Evolutionary conservation across 2,888 invertebrate genomes (phyloP).

Genomic region (Argynnis bischoffii): DNA sequence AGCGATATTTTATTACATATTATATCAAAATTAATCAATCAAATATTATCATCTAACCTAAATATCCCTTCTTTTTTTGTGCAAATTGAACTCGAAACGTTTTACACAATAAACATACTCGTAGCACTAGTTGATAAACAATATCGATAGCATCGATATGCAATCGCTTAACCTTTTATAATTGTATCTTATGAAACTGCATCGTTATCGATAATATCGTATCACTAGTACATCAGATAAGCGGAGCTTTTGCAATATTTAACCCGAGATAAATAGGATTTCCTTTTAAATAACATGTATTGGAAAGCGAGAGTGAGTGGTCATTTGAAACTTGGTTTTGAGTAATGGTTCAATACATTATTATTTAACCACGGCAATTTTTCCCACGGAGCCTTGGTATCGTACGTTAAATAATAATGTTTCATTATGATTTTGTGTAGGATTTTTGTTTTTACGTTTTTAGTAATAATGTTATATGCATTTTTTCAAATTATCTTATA

Average conservation of each 20-base stretch:
- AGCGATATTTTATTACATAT: too few relatives aligned
- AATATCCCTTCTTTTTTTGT: neutral
- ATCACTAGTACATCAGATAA: slow-evolving; percentile 28
- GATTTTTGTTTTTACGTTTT: neutral
- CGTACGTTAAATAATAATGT: neutral
- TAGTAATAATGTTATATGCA: neutral
- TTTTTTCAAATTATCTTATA: neutral
- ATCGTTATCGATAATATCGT: slow-evolving; percentile 25
- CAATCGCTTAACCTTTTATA: slow-evolving; percentile 21
- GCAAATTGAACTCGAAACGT: neutral
- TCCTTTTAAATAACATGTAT: slow-evolving; percentile 26
- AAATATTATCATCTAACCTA: neutral
- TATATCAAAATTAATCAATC: too few relatives aligned
- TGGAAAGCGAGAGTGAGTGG: slow-evolving; percentile 24
- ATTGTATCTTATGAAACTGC: slow-evolving; percentile 19
- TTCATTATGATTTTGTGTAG: neutral
- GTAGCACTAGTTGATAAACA: slow-evolving; percentile 1
- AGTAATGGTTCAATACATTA: neutral
- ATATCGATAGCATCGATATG: slow-evolving; percentile 19
- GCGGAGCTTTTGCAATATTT: slow-evolving; percentile 19
- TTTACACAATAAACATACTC: neutral
- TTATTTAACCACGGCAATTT: neutral
- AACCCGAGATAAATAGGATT: slow-evolving; percentile 22
- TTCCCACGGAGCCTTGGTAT: slow-evolving; percentile 10
- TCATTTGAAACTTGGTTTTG: slow-evolving; percentile 11